These are phyloP conservation scores for Cepphus grylle DNA, from an alignment of 2,113 vertebrate genomes.

Conservation along the genomic window DNA sequence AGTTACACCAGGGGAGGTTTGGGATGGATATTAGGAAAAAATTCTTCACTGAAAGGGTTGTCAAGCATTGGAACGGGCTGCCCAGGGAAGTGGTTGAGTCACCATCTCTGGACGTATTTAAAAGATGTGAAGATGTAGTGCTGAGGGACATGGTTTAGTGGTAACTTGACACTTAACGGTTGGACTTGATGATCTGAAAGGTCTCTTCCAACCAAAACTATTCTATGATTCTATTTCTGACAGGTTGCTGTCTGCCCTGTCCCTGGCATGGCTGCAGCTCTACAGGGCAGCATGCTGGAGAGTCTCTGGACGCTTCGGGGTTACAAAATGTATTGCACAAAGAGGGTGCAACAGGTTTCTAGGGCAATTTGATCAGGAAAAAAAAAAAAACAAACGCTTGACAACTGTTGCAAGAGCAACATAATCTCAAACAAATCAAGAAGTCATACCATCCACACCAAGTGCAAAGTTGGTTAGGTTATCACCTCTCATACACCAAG, in stretches of 20 bases:
- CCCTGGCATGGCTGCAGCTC: not conserved
- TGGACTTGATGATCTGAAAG: no score
- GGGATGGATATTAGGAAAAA: no score
- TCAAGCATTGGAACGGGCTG: no score
- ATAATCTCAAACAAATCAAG: not conserved
- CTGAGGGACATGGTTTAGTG: no score
- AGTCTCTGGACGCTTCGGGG: not conserved
- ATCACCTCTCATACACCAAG: not conserved
- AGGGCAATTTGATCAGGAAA: not conserved
- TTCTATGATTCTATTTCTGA: not conserved
- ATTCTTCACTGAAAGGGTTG: no score
- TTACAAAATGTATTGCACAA: not conserved
- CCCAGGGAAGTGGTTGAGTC: no score
- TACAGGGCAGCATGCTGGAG: fast-evolving
- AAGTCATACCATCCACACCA: not conserved
- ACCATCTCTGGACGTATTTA: no score
- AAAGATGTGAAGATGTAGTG: no score
- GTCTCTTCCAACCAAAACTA: no score
- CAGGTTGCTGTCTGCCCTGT: not conserved
- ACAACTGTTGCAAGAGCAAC: not conserved
- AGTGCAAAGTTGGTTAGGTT: not conserved
- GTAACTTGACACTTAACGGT: no score
- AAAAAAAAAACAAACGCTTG: not conserved
- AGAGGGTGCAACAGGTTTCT: fast-evolving
- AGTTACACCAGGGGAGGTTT: no score